A percentile compares a stretch with the other conserved stretches of the same genome.
These are phyloP conservation scores for Urocyon cinereoargenteus DNA, from an alignment of 2,797 vertebrate genomes.

Conservation along the genomic window DNA sequence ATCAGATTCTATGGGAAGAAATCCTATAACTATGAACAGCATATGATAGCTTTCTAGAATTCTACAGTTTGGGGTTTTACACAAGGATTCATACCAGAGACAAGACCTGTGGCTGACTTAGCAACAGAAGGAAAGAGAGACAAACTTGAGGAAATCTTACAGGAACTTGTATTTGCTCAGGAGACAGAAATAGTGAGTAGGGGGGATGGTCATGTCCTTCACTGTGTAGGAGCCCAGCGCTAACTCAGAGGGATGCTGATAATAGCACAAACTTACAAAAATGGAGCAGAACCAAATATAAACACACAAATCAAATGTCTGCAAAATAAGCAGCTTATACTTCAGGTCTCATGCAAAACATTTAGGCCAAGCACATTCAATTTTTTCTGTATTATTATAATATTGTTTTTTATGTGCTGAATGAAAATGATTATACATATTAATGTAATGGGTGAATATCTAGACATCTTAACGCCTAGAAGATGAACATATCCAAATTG, in stretches of 20 bases:
- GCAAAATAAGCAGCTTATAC: neutral
- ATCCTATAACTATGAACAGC: too few species aligned
- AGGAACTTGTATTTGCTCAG: neutral
- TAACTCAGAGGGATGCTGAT: rapidly evolving
- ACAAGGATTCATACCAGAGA: neutral
- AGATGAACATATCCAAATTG: constrained; percentile 44
- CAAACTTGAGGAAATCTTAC: neutral
- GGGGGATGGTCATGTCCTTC: neutral
- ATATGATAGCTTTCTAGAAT: neutral
- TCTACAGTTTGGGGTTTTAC: neutral
- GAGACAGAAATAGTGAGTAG: rapidly evolving
- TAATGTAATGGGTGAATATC: constrained; percentile 70
- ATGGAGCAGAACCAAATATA: neutral
- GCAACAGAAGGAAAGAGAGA: neutral
- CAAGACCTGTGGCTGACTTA: neutral
- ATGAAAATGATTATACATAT: constrained; percentile 70
- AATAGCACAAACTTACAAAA: neutral
- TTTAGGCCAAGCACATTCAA: constrained; percentile 67
- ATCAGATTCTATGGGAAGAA: neutral
- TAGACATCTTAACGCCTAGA: constrained; percentile 48
- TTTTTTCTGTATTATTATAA: constrained; percentile 71
- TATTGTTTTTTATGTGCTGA: constrained; percentile 48
- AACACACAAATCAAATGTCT: neutral
- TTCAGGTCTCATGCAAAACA: constrained; percentile 71
- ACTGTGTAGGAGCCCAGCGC: rapidly evolving